Base-by-base conservation (phyloP, 1,140 invertebrate genomes). In the Drosophila seguyi region DNA sequence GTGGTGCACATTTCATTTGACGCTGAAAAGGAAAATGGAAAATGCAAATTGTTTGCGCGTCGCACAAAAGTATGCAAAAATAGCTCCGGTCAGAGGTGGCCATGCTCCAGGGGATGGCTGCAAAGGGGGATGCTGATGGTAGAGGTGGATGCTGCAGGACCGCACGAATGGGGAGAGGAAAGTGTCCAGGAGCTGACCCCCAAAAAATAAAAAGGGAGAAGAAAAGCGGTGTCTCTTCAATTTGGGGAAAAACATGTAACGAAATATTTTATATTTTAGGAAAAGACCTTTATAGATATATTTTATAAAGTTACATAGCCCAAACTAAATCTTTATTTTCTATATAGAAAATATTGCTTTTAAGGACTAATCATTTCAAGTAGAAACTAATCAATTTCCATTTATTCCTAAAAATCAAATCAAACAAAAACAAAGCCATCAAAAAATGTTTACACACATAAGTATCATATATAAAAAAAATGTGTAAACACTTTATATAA, bases 1-100 rank as follows among this genome's bases (percentile, higher is more conserved):
- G 20, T 39, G 22, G 47, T 52, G 34, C 58, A 60, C 59, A 74
- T 77, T 85, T 71, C 77, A 81, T 85, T 81, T 85, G 81, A 74
- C 59, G 48, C 76, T 59, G 78, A 79, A 85, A 86, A 81, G 78
- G 82, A 81, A 85, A 85, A 86, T 85, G 81, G 81, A 79, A 86
- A 86, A 86, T 86, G 82, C 82, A 82, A 86, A 86, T 86, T 86
- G 79, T 78, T 75, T 74, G 65, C 66, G 66, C 68, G 50, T 44
- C 79, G 65, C 74, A 71, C 82, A 82, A 86, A 86, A 86, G 78
- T 78, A 86, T 86, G 82, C 82, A 86, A 81, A 86, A 85, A 76
- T 79, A 47, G 53, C 78, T 61, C 25, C 60, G 53, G 41, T 22
- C 57, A 44, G 45, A 60, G 68, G 31, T 48, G 47, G 41, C 20